phyloP scores from a whole-genome alignment of 2,113 vertebrate genomes.

The Engystomops pustulosus region DNA sequence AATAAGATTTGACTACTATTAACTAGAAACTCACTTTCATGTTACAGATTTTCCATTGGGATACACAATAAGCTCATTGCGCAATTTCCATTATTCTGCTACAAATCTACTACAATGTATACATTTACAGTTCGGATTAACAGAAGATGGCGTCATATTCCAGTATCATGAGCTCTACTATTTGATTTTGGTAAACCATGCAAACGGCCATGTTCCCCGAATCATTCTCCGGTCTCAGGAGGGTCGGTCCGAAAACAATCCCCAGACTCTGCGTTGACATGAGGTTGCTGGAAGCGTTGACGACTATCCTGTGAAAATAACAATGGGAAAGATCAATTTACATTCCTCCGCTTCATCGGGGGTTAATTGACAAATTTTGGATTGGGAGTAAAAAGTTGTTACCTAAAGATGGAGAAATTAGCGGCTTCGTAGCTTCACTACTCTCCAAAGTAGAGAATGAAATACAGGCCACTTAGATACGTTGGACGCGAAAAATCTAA shows the following conservation, averaged over 20 bases:
- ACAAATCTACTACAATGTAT: neutral
- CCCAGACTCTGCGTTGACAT: conserved; percentile 94
- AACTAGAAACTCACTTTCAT: no score
- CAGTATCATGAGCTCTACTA: conserved; percentile 87
- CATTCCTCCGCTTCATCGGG: neutral
- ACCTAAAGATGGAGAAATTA: neutral
- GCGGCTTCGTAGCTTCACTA: neutral
- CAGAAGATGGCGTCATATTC: conserved; percentile 86
- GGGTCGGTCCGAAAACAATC: conserved; percentile 95
- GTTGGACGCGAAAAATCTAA: conserved; percentile 16
- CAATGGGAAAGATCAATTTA: neutral
- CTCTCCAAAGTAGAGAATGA: conserved; percentile 2
- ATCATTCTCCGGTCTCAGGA: conserved; percentile 89
- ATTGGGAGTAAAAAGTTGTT: conserved; percentile 8
- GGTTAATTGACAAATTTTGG: conserved; percentile 5
- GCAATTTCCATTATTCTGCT: neutral
- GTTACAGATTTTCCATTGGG: neutral
- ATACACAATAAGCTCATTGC: no score
- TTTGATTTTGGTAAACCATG: conserved; percentile 97
- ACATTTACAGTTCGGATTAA: conserved; percentile 49
- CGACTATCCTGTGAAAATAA: conserved; percentile 81
- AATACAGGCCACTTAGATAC: conserved; percentile 18
- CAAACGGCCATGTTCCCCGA: conserved; percentile 88
- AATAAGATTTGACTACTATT: no score
- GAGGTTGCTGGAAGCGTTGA: conserved; percentile 83